These are phyloP conservation scores for Puntigrus tetrazona DNA, from an alignment of 2,113 vertebrate genomes.

Conservation along the genomic window DNA sequence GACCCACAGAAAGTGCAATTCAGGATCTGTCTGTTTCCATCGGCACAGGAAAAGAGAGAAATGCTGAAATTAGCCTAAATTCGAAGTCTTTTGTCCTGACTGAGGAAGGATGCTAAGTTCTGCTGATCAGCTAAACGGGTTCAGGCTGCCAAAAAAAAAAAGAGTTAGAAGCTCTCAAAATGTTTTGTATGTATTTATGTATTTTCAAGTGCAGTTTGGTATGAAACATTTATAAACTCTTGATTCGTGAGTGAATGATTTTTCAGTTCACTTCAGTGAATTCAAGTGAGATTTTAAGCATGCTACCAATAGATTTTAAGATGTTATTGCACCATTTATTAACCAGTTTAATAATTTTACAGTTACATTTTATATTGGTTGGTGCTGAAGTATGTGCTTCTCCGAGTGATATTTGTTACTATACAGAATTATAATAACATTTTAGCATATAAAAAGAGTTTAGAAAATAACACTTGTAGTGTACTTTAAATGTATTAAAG, in stretches of 20 bases:
- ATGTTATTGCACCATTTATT: not conserved
- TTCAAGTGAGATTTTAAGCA: not conserved
- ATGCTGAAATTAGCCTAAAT: constrained; percentile 24
- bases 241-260: not conserved
- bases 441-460: no score
- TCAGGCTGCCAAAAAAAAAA: not conserved
- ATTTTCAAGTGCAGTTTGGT: not conserved
- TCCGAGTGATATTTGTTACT: not conserved
- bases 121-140: constrained; percentile 47
- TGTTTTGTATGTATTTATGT: no score
- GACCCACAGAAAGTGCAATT: not conserved
- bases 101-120: constrained; percentile 49
- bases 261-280: not conserved
- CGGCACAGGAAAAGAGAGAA: constrained; percentile 50
- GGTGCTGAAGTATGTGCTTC: not conserved
- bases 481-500: no score
- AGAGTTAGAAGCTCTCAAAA: not conserved
- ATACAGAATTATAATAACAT: not conserved
- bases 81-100: constrained; percentile 41
- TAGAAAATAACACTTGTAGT: no score
- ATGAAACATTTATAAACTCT: not conserved
- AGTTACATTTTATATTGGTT: not conserved
- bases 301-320: not conserved
- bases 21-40: constrained; percentile 44
- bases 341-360: not conserved